Base-by-base conservation (phyloP, 2,888 invertebrate genomes). In the Rhamphomyia laevipes region DNA sequence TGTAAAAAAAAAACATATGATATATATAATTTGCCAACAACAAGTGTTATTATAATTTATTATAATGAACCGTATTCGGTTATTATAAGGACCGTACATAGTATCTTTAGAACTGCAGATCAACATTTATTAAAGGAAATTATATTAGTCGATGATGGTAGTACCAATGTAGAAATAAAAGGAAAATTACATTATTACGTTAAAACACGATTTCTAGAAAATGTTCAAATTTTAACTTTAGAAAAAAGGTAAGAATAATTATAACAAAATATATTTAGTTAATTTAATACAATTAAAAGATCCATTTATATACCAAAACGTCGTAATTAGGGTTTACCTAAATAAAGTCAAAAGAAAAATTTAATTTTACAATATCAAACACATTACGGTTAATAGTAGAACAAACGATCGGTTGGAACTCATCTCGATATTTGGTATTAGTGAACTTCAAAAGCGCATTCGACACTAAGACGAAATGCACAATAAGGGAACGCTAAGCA, bases 131-230 rank as follows among this genome's bases (percentile, higher is more conserved):
- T 97, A 13, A 84, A 90, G 64, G 95, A 97, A 73, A 86, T 97
- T 50, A 86, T 97, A 61, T 73, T 97, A 11, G 85, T 96, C n/a
- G 95, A 97, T 65, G 96, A 97, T 71, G 83, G 82, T 67, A 93
- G 93, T 56, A 86, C 88, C 37, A 78, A 87, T 71, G 77, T 65
- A 57, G 86, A 78, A 59, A 72, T 86, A 55, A 81, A 82, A 62
- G 84, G 77, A 50, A 82, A 84, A 59, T 73, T 94, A 47, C 82
- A 85, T 57, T 80, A 87, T 63, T 95, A 94, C 66, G 74, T 94
- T 44, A 70, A 75, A 38, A 84, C 84, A 2, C 73, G 86, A 31
- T 72, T 90, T 47, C 80, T 83, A 12, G 73, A 73, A 3, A 78
- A 78, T 53, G 82, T 92, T 5, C 77, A 77, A 59, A 73, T 97